phyloP scores from a whole-genome alignment of 2,797 vertebrate genomes.

The Gymnocypris eckloni region DNA sequence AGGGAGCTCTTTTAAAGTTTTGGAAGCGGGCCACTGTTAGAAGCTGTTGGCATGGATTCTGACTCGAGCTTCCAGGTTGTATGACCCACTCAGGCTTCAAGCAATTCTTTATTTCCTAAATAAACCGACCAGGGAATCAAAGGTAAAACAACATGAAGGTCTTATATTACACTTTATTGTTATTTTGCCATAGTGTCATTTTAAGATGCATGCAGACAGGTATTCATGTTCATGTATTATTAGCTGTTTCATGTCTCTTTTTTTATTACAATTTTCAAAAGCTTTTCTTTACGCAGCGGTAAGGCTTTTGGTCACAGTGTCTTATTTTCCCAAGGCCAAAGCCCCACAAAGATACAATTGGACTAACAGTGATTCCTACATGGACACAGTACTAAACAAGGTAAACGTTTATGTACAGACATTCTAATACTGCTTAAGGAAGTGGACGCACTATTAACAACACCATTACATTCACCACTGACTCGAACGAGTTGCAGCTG shows the following conservation, averaged over 20 bases:
- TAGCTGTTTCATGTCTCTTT: conserved; percentile 66
- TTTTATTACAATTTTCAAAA: conserved; percentile 79
- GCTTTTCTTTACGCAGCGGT: conserved; percentile 75
- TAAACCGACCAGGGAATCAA: conserved; percentile 9
- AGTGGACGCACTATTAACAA: conserved; percentile 78
- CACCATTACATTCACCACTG: conserved; percentile 83
- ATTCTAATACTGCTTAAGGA: conserved; percentile 87
- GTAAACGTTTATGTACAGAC: conserved; percentile 83
- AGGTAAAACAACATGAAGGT: conserved; percentile 67
- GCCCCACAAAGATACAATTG: conserved; percentile 74
- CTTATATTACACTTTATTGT: conserved; percentile 87
- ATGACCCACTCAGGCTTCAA: not conserved
- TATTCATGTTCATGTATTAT: conserved; percentile 77
- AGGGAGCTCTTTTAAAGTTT: not conserved
- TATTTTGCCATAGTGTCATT: conserved; percentile 85
- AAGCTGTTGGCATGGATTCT: conserved; percentile 18
- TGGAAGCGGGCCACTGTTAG: conserved; percentile 28
- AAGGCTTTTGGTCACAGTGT: conserved; percentile 94
- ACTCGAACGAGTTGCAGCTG: conserved; percentile 75
- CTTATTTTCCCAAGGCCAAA: conserved; percentile 78
- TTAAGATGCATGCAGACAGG: conserved; percentile 94
- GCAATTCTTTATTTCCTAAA: conserved; percentile 4
- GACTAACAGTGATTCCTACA: conserved; percentile 79
- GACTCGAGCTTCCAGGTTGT: conserved; percentile 24
- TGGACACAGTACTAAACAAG: conserved; percentile 83